Base-by-base conservation (phyloP, 2,888 invertebrate species). In the Ennomos fuscantarius region DNA sequence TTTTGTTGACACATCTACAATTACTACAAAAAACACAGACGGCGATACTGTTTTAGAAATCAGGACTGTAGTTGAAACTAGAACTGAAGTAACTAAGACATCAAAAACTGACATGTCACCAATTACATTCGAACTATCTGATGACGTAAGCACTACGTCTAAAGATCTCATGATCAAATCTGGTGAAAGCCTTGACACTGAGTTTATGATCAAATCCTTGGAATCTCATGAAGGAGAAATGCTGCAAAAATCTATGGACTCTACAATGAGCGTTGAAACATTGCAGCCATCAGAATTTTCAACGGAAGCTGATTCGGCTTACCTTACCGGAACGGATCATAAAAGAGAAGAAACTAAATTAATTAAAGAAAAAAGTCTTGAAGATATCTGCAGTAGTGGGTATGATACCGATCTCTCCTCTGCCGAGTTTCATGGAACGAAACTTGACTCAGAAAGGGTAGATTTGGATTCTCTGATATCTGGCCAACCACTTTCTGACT, bases 371-470 rank as follows among this genome's bases (percentile, higher is more conserved):
- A 93, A 92, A 79, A 93, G 91, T 66, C 75, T 89, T 48, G 95
- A 95, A 90, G 95, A 95, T 76, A 93, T 95, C 66, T 93, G 93
- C 71, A 95, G 95, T 76, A 95, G 95, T 76, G 95, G 95, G 52
- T 93, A 93, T 61, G 95, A 95, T 74, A 93, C 94, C 62, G 95
- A 95, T 81, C 93, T 94, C 68, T 94, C 94, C 61, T 94, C 94
- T 79, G 92, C 93, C 76, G 94, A 94, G 89, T 93, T 93, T 87
- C 93, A 93, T 66, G 89, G 83, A 37, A 84, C 86, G 82, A 93
- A 93, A 91, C 86, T 89, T 79, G 91, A 93, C 73, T 83, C 87
- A 78, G 90, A 92, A 81, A 86, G 87, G 74, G 86, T 90, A 65
- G 89, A 93, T 72, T 84, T 84, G 65, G 90, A 92, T 85, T 88